These are phyloP conservation scores for Acrocera orbiculus DNA, from an alignment of 2,888 invertebrate genomes.

Conservation along the genomic window DNA sequence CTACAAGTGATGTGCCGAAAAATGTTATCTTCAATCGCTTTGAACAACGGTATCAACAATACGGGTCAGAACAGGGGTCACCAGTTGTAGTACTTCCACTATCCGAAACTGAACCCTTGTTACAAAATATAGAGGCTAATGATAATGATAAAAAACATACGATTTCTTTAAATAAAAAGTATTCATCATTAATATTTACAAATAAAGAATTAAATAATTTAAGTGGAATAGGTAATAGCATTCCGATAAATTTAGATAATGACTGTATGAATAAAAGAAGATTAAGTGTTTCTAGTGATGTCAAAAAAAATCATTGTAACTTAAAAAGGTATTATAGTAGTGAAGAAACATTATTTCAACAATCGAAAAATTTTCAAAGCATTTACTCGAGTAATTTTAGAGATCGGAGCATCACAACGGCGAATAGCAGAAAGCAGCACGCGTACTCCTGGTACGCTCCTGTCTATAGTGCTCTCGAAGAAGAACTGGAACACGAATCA, in stretches of 20 bases:
- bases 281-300: slow-evolving; percentile 2
- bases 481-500: slow-evolving; percentile 31
- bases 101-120: slow-evolving; percentile 27
- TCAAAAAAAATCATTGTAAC: too few relatives aligned
- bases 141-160: slow-evolving; percentile 23
- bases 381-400: slow-evolving; percentile 23
- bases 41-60: too few relatives aligned
- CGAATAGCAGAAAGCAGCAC: slow-evolving; percentile 26
- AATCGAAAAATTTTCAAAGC: slow-evolving; percentile 26
- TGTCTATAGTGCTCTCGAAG: slow-evolving; percentile 30
- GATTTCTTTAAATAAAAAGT: slow-evolving; percentile 26
- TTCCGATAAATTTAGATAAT: background rate
- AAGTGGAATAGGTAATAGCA: background rate
- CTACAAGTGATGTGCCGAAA: too few relatives aligned
- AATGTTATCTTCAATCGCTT: too few relatives aligned
- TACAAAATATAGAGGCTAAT: slow-evolving; percentile 24
- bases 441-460: slow-evolving; percentile 33
- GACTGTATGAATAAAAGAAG: slow-evolving; percentile 14
- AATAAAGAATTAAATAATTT: slow-evolving; percentile 20
- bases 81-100: slow-evolving; percentile 18
- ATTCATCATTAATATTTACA: slow-evolving; percentile 29
- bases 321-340: too few relatives aligned
- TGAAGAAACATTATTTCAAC: slow-evolving; percentile 9
- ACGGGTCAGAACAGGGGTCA: too few relatives aligned
- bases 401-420: slow-evolving; percentile 18